phyloP scores from a whole-genome alignment of 2,888 invertebrate species.

The Cepaea hortensis region DNA sequence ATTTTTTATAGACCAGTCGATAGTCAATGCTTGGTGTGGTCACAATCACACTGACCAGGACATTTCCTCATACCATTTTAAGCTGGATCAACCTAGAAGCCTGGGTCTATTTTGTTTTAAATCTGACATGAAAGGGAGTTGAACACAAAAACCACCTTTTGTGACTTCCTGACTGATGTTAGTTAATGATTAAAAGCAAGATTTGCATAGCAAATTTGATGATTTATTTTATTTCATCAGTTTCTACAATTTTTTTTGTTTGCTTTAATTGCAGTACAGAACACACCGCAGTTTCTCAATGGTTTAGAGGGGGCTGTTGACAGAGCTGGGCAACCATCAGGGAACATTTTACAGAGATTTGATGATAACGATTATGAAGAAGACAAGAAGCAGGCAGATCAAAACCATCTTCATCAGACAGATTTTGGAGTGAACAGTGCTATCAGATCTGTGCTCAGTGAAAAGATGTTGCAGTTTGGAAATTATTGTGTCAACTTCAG shows the following conservation, averaged over 20 bases:
- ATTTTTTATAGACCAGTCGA: no score
- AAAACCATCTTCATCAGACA: background rate
- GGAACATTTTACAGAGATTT: background rate
- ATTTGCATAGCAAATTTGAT: background rate
- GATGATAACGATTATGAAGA: background rate
- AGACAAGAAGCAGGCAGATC: background rate
- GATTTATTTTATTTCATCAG: background rate
- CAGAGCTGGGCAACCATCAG: conserved; percentile 26
- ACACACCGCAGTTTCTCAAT: conserved; percentile 37
- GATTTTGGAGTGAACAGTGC: background rate
- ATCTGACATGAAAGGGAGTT: no score
- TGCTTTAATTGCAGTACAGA: conserved; percentile 22
- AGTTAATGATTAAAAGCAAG: background rate
- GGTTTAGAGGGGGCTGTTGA: conserved; percentile 39
- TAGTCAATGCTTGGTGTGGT: no score
- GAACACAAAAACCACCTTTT: no score
- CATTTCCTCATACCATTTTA: no score
- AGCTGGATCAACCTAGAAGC: no score
- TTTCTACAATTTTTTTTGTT: background rate
- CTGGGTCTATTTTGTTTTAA: no score
- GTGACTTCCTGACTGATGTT: no score
- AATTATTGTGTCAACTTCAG: background rate
- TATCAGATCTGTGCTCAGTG: background rate
- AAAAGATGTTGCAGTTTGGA: background rate
- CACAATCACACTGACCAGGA: no score